phyloP scores from a whole-genome alignment of 2,113 vertebrate genomes.

The Etia nguti region DNA sequence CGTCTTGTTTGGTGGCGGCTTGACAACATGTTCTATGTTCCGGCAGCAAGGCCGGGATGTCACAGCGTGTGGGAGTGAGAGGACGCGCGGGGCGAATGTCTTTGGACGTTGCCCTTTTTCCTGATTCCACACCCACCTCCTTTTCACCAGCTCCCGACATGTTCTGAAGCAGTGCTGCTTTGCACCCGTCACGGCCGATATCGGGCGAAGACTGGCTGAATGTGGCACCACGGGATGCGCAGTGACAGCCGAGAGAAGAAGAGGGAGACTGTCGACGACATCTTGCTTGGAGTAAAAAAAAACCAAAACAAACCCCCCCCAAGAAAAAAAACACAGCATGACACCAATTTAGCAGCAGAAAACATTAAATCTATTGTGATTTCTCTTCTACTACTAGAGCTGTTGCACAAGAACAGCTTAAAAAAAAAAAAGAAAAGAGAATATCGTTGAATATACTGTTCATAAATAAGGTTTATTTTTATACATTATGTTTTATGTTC shows the following conservation, averaged over 20 bases:
- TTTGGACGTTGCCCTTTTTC: constrained; percentile 76
- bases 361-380: background rate
- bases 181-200: constrained; percentile 62
- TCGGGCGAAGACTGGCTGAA: constrained; percentile 24
- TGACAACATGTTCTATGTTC: constrained; percentile 62
- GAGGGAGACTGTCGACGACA: constrained; percentile 10
- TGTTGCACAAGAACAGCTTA: background rate
- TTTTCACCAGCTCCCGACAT: constrained; percentile 74
- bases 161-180: constrained; percentile 66
- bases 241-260: constrained; percentile 42
- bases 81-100: constrained; percentile 29
- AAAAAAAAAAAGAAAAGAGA: background rate
- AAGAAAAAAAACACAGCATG: background rate
- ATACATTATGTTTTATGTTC: constrained; percentile 28
- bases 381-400: background rate
- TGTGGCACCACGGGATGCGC: constrained; percentile 34
- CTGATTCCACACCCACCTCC: constrained; percentile 75
- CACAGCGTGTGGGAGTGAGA: constrained; percentile 33
- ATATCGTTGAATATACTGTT: background rate
- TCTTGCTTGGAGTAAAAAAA: background rate
- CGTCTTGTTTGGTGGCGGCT: constrained; percentile 52
- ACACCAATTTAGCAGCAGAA: constrained; percentile 13
- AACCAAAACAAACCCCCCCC: background rate
- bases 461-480: constrained; percentile 60
- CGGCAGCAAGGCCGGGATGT: constrained; percentile 38